A percentile compares a stretch with the other conserved stretches of the same genome.
These are phyloP conservation scores for Epizoanthus rinbou DNA, from an alignment of 92 coral and sea anemone genomes.

Conservation along the genomic window DNA sequence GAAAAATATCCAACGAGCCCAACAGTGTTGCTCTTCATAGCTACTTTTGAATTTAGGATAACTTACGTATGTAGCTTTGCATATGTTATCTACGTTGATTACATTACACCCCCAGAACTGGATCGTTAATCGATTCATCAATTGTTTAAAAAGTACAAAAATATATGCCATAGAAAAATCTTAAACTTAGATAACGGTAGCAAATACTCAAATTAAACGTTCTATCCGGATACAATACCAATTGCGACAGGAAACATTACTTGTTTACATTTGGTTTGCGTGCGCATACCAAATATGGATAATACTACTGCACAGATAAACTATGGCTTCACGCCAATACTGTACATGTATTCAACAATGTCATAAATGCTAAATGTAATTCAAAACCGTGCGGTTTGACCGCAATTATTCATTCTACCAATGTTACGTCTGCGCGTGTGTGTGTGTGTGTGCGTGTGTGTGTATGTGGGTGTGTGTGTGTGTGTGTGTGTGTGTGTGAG, in stretches of 20 bases:
- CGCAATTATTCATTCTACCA: neutral
- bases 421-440: neutral
- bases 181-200: neutral
- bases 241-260: too few species aligned
- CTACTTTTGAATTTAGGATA: too few species aligned
- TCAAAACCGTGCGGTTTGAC: conserved; percentile 1
- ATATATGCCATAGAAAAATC: neutral
- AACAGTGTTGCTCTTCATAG: too few species aligned
- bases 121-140: too few species aligned
- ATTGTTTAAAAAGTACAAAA: neutral
- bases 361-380: neutral
- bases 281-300: neutral
- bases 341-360: neutral
- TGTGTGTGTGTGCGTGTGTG: neutral
- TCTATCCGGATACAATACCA: neutral
- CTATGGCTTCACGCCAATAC: neutral
- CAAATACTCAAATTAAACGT: neutral
- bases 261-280: too few species aligned
- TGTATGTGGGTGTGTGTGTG: too few species aligned
- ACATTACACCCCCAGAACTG: too few species aligned
- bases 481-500: neutral
- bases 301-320: neutral
- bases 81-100: too few species aligned
- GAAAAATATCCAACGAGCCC: too few species aligned
- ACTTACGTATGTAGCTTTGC: too few species aligned